Conservation (phyloP, 2,888 invertebrate genomes). For the Cryptus armator region DNA sequence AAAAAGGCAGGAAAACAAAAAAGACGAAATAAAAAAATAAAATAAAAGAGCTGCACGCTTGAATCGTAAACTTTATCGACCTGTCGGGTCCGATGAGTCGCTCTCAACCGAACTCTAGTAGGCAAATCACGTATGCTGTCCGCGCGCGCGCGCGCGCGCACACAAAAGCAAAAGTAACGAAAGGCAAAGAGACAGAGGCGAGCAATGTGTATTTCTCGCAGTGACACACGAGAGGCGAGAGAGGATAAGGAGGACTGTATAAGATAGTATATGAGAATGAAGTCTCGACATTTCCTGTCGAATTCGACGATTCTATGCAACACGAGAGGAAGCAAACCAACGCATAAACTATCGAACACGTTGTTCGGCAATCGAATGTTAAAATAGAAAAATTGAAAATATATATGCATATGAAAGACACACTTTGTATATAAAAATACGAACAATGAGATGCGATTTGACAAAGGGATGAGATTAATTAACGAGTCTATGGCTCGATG, state of each 20-base stretch:
- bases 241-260: constrained; percentile 31
- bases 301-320: constrained; percentile 60
- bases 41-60: constrained; percentile 49
- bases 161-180: constrained; percentile 7
- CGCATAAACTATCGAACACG: constrained; percentile 53
- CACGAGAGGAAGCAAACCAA: constrained; percentile 11
- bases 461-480: constrained; percentile 16
- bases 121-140: constrained; percentile 66
- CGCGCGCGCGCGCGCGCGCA: constrained; percentile 16
- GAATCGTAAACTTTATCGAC: constrained; percentile 68
- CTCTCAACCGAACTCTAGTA: constrained; percentile 41
- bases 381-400: constrained; percentile 34
- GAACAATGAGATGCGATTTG: constrained; percentile 36
- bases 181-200: background rate
- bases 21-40: constrained; percentile 43
- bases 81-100: constrained; percentile 53
- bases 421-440: constrained; percentile 19
- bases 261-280: constrained; percentile 24
- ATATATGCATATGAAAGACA: background rate
- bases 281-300: constrained; percentile 68
- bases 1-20: constrained; percentile 47
- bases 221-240: background rate
- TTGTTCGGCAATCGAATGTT: constrained; percentile 51
- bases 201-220: background rate
- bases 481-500: background rate